These are phyloP conservation scores for Anthrax anthrax DNA, from an alignment of 2,888 invertebrate species.

Conservation along the genomic window DNA sequence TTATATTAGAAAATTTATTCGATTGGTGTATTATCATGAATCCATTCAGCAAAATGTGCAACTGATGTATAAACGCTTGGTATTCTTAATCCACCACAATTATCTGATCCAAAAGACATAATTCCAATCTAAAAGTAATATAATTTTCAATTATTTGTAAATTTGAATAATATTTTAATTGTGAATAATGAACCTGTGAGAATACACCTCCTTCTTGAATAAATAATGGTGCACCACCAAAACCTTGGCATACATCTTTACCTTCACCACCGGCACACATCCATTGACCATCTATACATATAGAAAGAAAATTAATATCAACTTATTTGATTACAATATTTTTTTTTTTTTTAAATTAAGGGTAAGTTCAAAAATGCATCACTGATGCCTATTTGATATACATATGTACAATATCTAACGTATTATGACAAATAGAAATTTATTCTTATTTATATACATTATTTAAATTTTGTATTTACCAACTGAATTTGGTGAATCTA, in stretches of 20 bases:
- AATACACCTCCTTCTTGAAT: conserved; percentile 45
- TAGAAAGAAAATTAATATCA: background rate
- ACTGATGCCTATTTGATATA: no score
- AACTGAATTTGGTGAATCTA: conserved; percentile 34
- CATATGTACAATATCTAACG: no score
- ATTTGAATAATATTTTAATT: background rate
- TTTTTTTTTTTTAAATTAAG: background rate
- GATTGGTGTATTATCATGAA: conserved; percentile 50
- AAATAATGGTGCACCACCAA: conserved; percentile 61
- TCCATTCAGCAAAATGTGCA: conserved; percentile 61
- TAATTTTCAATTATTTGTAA: background rate
- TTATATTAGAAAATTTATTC: conserved; percentile 20
- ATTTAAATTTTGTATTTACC: conserved; percentile 10
- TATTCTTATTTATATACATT: background rate
- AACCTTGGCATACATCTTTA: conserved; percentile 64
- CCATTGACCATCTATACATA: conserved; percentile 39
- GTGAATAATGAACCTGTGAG: conserved; percentile 42
- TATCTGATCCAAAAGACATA: conserved; percentile 65
- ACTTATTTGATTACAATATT: background rate
- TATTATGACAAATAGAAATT: no score
- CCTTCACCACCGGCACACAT: conserved; percentile 64
- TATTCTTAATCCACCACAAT: conserved; percentile 55
- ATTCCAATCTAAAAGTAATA: conserved; percentile 51
- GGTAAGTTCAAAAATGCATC: no score
- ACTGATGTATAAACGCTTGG: conserved; percentile 66